These are phyloP conservation scores for Athalia circularis DNA, from an alignment of 2,888 invertebrate species.

Conservation along the genomic window DNA sequence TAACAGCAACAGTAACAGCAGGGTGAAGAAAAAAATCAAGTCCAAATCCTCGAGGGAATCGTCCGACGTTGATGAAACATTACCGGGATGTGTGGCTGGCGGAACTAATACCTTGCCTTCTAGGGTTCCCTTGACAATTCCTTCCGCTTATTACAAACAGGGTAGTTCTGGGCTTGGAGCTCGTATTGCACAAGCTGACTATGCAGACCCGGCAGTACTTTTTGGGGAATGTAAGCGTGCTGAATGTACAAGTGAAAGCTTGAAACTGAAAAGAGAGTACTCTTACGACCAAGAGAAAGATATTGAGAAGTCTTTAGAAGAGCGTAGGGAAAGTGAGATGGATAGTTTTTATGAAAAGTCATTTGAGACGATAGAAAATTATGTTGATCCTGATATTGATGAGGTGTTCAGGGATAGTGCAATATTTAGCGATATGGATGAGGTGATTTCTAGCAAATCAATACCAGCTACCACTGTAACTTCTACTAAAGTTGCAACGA, in stretches of 20 bases:
- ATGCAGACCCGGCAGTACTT: conserved; percentile 87
- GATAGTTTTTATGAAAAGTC: conserved; percentile 87
- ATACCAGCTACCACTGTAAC: conserved; percentile 39
- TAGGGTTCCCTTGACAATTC: conserved; percentile 54
- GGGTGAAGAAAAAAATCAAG: conserved; percentile 66
- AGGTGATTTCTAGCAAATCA: conserved; percentile 62
- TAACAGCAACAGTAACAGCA: conserved; percentile 38
- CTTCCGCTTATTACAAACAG: conserved; percentile 79
- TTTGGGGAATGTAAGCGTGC: conserved; percentile 71
- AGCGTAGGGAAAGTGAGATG: conserved; percentile 73
- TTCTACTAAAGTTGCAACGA: not conserved
- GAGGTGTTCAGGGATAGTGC: conserved; percentile 88
- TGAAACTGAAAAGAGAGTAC: conserved; percentile 43
- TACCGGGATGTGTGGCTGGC: conserved; percentile 57
- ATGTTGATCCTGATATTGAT: conserved; percentile 78
- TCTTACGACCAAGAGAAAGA: conserved; percentile 51
- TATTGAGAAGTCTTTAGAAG: conserved; percentile 49
- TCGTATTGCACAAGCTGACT: conserved; percentile 91
- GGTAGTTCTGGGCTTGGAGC: conserved; percentile 90
- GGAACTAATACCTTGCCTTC: conserved; percentile 43
- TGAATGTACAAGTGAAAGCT: not conserved
- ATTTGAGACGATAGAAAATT: conserved; percentile 84
- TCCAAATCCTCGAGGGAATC: conserved; percentile 66
- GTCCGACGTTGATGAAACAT: conserved; percentile 66
- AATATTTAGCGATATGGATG: conserved; percentile 87